These are phyloP conservation scores for Sitodiplosis mosellana DNA, from an alignment of 1,140 invertebrate genomes.

Conservation along the genomic window DNA sequence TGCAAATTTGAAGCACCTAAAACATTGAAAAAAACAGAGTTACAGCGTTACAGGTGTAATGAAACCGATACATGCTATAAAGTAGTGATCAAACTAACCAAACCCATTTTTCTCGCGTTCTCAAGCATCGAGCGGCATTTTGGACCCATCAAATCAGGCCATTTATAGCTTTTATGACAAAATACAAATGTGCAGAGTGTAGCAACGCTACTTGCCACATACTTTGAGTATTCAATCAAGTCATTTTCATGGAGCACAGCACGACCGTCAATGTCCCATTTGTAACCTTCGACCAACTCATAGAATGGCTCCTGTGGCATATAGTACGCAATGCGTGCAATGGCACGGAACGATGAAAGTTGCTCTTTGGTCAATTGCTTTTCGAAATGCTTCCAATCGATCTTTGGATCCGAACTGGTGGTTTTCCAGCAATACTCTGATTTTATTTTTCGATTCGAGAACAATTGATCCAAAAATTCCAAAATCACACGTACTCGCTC, in stretches of 20 bases:
- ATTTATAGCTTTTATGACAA: not conserved
- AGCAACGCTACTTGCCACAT: not conserved
- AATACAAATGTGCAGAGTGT: not conserved
- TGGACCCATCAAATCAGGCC: not conserved
- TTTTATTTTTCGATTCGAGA: not conserved
- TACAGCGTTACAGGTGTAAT: too few species aligned
- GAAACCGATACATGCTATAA: not conserved
- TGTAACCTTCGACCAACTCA: not conserved
- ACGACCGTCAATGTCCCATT: not conserved
- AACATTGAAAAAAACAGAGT: not conserved
- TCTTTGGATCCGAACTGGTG: not conserved
- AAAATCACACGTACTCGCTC: not conserved
- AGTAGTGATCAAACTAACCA: not conserved
- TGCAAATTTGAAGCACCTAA: not conserved
- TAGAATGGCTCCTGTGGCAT: not conserved
- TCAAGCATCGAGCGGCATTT: not conserved
- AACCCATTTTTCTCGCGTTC: not conserved
- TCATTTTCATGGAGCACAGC: not conserved
- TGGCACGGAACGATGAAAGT: not conserved
- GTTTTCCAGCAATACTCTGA: not conserved
- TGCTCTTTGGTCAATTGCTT: not conserved
- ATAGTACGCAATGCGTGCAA: not conserved
- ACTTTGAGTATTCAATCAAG: not conserved
- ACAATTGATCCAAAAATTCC: not conserved
- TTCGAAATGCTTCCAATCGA: not conserved